Conservation (phyloP, 1,140 invertebrate genomes). For the Drosophila rufa region DNA sequence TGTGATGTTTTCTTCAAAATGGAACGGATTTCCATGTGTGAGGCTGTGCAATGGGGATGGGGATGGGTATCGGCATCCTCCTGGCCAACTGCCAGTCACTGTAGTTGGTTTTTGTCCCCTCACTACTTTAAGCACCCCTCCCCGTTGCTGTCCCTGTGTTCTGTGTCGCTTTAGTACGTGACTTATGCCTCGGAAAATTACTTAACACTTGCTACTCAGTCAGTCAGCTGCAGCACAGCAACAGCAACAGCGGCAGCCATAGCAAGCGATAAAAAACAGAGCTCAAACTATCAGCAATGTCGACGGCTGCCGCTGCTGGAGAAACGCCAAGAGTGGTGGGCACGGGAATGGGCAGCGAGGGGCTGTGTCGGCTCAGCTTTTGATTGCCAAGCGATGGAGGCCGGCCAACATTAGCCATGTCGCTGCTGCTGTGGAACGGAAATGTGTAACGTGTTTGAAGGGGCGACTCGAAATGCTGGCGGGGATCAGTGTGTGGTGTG, state of each 20-base stretch:
- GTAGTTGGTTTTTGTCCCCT: conserved; percentile 28
- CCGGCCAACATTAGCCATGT: conserved; percentile 20
- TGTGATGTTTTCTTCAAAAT: no score
- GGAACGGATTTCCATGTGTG: conserved; percentile 8
- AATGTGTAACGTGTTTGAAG: conserved; percentile 72
- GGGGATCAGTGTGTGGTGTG: no score
- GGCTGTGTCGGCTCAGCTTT: conserved; percentile 39
- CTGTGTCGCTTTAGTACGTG: conserved; percentile 63
- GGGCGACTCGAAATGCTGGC: background rate
- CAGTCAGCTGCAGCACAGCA: conserved; percentile 6
- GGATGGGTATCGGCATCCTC: background rate
- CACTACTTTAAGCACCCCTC: background rate
- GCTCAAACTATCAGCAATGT: conserved; percentile 53
- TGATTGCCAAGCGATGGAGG: conserved; percentile 39
- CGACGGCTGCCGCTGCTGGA: conserved; percentile 36
- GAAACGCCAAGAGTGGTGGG: conserved; percentile 48
- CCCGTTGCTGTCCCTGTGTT: background rate
- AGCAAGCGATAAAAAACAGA: conserved; percentile 48
- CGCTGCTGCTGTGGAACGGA: conserved; percentile 37
- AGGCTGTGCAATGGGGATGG: no score
- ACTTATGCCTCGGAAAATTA: conserved; percentile 72
- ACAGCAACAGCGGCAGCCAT: conserved; percentile 14
- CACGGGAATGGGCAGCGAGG: background rate
- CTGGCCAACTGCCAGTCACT: conserved; percentile 47
- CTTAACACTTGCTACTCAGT: conserved; percentile 65